Evolutionary conservation across 2,797 vertebrate genomes (phyloP), one percentile per base, ranked within the genome.

Genomic region (Sylvia borin): DNA sequence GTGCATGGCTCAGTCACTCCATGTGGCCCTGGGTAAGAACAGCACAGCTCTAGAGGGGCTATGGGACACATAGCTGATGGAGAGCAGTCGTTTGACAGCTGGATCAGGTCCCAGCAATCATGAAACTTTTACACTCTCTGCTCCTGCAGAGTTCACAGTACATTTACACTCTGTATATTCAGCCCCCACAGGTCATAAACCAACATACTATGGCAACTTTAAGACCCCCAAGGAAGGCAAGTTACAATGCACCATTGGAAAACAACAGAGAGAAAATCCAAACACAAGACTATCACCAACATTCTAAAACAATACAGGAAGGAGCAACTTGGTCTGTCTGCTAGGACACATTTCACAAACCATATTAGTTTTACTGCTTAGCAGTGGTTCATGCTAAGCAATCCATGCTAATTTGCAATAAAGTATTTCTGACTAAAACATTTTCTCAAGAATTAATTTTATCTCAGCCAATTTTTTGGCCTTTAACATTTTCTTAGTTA

Each of bases 21-120:
- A 40, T 43, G 0, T 1, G 13, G 19, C 26, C 26, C 24, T 32
- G 1, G 1, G 1, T 2, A 58, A 18, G 51, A 53, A 3, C 7
- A 68, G 13, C 51, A 22, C 6, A n/a, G 72, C 12, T 48, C 67
- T 58, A 36, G 15, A 64, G 21, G 29, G 48, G 22, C 43, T 85
- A 40, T 42, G 50, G 66, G 8, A 42, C 16, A 47, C 36, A 38
- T 0, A 4, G 14, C 1, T 83, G 29, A 45, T 9, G 38, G 57
- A 48, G 60, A 67, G 18, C 34, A 27, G 51, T 19, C 16, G 79
- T 70, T 61, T 26, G 47, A 43, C 65, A 77, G n/a, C 48, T 67
- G 61, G 45, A 85, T 83, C 42, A 12, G 51, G 32, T 32, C 47
- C 70, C 60, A 77, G 68, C 29, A 67, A 22, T 10, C 68, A 64